These are phyloP conservation scores for Brachyalestes nurse DNA, from an alignment of 2,797 vertebrate genomes.

Conservation along the genomic window DNA sequence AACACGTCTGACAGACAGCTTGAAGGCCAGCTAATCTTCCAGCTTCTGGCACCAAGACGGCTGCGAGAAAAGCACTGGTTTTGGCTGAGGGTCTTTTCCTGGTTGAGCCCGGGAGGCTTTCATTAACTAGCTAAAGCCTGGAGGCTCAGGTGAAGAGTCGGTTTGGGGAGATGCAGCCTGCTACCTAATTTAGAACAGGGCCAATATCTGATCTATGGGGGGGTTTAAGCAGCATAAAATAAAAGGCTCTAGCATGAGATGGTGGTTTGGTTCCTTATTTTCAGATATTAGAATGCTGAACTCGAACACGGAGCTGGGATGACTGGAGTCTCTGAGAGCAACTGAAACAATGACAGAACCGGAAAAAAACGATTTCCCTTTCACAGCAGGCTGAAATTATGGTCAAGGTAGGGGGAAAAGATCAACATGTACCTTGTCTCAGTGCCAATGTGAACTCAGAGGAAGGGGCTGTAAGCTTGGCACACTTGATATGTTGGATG, in stretches of 20 bases:
- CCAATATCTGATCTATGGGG: conserved; percentile 40
- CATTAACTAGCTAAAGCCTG: conserved; percentile 50
- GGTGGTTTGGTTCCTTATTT: conserved; percentile 22
- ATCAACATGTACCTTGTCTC: conserved; percentile 16
- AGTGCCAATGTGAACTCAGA: conserved; percentile 21
- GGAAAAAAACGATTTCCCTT: conserved; percentile 17
- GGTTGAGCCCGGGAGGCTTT: conserved; percentile 28
- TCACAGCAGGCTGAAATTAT: conserved; percentile 39
- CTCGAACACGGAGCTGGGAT: conserved; percentile 28
- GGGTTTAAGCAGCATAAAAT: conserved; percentile 55
- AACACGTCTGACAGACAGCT: conserved; percentile 11
- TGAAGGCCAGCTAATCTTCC: conserved; percentile 17
- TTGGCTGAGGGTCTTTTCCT: conserved; percentile 19
- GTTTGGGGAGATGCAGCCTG: conserved; percentile 5
- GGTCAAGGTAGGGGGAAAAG: conserved; percentile 23
- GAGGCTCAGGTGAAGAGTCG: conserved; percentile 17
- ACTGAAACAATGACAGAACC: conserved; percentile 32
- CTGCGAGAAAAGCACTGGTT: conserved; percentile 1
- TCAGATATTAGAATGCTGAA: conserved; percentile 49
- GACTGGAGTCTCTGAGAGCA: conserved; percentile 16
- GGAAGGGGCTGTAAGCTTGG: conserved; percentile 14
- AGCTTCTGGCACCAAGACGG: conserved; percentile 4
- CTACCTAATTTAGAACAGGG: conserved; percentile 36
- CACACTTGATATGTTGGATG: conserved; percentile 29
- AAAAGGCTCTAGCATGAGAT: conserved; percentile 36